A percentile compares a stretch with the other conserved stretches of the same genome.
These are phyloP conservation scores for Antheraea pernyi DNA, from an alignment of 1,140 invertebrate genomes.

Conservation along the genomic window DNA sequence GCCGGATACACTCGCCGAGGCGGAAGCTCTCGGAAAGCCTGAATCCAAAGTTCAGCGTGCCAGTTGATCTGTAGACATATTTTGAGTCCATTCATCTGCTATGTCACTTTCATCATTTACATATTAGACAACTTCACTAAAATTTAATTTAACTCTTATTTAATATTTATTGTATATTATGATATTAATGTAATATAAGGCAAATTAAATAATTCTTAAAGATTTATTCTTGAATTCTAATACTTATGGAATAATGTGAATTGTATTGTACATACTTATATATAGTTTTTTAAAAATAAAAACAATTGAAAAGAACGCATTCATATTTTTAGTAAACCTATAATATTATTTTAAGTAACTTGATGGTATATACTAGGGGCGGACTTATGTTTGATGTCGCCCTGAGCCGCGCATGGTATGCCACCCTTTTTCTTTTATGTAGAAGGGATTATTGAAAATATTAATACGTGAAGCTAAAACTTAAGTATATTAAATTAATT, in stretches of 20 bases:
- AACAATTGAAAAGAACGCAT: background rate
- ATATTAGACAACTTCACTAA: background rate
- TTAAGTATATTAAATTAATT: no score
- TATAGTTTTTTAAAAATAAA: background rate
- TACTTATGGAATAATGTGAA: background rate
- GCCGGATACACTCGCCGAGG: slow-evolving; percentile 85
- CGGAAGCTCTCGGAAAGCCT: slow-evolving; percentile 77
- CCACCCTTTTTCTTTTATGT: no score
- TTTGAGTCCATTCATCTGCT: background rate
- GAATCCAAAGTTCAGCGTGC: slow-evolving; percentile 20
- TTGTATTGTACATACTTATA: background rate
- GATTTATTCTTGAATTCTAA: background rate
- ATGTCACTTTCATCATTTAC: background rate
- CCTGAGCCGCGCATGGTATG: no score
- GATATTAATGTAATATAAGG: background rate
- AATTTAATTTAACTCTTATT: background rate
- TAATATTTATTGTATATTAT: background rate
- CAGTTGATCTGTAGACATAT: background rate
- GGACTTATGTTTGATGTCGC: no score
- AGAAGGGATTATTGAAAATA: no score
- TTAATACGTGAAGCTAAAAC: no score
- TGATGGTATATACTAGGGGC: no score
- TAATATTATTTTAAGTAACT: no score
- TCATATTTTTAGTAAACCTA: no score
- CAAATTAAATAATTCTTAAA: background rate